Evolutionary conservation across 2,888 invertebrate genomes (phyloP), one percentile per base, ranked within the genome.

Genomic region (Melanophora roralis): DNA sequence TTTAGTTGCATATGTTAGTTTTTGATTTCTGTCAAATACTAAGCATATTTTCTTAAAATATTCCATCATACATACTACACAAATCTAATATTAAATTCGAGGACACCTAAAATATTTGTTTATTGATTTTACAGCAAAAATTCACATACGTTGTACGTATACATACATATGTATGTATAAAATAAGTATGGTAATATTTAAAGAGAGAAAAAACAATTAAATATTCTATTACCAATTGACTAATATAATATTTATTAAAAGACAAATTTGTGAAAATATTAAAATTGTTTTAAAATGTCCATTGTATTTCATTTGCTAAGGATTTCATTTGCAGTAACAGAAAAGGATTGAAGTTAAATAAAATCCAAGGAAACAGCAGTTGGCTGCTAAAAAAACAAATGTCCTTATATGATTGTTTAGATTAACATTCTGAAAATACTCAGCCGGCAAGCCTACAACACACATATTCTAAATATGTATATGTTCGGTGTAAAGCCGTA

Each of bases 51-150:
- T 9, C 12, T 11, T n/a, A 47, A 53, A 60, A 45, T 14, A n/a
- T 55, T 75, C 43, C 62, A 47, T 14, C 19, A 68, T 14, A 36
- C 32, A 57, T 57, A 57, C 62, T 40, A n/a, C n/a, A n/a, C n/a
- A n/a, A n/a, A n/a, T n/a, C 34, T 55, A 76, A 62, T 49, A 76
- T 55, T 57, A 55, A 69, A 69, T 64, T 76, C 69, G 49, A 43
- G 62, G 76, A 76, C 76, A 76, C 69, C 64, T 69, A 38, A 14
- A 62, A 57, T 49, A 69, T 34, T 47, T 62, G 55, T 62, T 69
- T 64, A 69, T 68, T 47, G 68, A 62, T 59, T 65, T 74, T 49
- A 40, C 4, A 47, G 47, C 23, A 38, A 38, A 55, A 55, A 57
- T 21, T 0, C n/a, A n/a, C n/a, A n/a, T n/a, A n/a, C n/a, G n/a